A percentile compares a stretch with the other conserved stretches of the same genome.
phyloP scores from a whole-genome alignment of 1,140 invertebrate genomes.

The Meloidogyne floridensis region DNA sequence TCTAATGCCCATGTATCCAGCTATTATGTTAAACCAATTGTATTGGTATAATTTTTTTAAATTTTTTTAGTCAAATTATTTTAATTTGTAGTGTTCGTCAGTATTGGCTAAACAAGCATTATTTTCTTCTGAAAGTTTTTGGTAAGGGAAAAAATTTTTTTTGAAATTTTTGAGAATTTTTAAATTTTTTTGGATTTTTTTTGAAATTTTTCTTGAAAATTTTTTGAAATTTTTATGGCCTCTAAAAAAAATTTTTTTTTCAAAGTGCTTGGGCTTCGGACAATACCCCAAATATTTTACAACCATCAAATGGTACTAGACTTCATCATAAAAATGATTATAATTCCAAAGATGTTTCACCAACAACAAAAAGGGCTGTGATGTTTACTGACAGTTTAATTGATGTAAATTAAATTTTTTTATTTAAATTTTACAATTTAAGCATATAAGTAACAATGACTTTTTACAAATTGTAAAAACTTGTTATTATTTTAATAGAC shows the following conservation, averaged over 20 bases:
- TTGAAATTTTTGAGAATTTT: no score
- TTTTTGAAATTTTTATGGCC: background rate
- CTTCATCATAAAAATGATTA: conserved; percentile 26
- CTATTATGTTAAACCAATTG: conserved; percentile 4
- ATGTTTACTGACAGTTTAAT: conserved; percentile 8
- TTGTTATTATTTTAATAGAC: no score
- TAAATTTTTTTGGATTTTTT: no score
- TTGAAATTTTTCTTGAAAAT: background rate
- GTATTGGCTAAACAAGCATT: conserved; percentile 57
- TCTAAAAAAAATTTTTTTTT: background rate
- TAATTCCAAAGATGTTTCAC: background rate
- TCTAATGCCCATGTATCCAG: background rate
- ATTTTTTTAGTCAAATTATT: background rate
- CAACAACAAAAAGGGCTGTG: background rate
- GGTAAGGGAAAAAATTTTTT: background rate
- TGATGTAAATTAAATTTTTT: no score
- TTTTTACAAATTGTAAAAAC: no score
- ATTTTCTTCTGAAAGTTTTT: conserved; percentile 60
- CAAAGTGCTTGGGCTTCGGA: conserved; percentile 60
- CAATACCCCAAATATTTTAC: conserved; percentile 46
- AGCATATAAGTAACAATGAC: no score
- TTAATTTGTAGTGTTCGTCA: conserved; percentile 20
- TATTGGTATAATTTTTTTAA: conserved; percentile 10
- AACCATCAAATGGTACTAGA: conserved; percentile 26
- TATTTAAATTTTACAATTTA: no score